Conservation (phyloP, 2,113 vertebrate genomes). For the Elanus axillaris region DNA sequence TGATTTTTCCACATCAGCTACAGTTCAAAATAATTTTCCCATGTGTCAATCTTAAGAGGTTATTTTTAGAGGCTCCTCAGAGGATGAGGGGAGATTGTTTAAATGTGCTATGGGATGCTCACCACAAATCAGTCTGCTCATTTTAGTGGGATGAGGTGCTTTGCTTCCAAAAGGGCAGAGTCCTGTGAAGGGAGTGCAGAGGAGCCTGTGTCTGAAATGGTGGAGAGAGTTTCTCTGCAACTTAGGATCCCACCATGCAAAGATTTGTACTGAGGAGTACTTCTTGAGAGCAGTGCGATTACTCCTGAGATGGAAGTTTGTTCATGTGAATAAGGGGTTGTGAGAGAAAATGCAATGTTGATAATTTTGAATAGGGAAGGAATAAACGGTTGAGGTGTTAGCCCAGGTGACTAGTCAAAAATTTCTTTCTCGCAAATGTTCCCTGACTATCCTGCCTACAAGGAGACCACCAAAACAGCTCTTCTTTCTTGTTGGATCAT, state of each 20-base stretch:
- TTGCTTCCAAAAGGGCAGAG: background rate
- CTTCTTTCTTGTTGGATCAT: background rate
- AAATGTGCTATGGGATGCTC: background rate
- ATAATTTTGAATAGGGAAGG: background rate
- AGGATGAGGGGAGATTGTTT: background rate
- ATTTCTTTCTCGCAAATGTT: background rate
- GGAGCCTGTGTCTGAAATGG: background rate
- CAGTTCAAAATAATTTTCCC: constrained; percentile 14
- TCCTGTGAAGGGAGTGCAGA: rapidly evolving
- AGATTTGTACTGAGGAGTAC: background rate
- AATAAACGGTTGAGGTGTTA: background rate
- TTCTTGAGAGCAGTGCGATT: background rate
- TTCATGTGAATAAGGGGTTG: background rate
- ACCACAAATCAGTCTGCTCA: background rate
- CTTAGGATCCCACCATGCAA: background rate
- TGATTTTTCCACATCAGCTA: background rate
- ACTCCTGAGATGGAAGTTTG: background rate
- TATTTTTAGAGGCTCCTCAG: background rate
- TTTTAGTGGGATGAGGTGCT: background rate
- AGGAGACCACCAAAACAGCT: background rate
- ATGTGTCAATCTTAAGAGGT: background rate
- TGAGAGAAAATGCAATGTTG: background rate
- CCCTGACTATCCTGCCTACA: background rate
- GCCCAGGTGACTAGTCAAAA: background rate
- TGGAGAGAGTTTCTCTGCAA: background rate